Evolutionary conservation across 2,113 vertebrate species (phyloP).

Genomic region (Alces alces): DNA sequence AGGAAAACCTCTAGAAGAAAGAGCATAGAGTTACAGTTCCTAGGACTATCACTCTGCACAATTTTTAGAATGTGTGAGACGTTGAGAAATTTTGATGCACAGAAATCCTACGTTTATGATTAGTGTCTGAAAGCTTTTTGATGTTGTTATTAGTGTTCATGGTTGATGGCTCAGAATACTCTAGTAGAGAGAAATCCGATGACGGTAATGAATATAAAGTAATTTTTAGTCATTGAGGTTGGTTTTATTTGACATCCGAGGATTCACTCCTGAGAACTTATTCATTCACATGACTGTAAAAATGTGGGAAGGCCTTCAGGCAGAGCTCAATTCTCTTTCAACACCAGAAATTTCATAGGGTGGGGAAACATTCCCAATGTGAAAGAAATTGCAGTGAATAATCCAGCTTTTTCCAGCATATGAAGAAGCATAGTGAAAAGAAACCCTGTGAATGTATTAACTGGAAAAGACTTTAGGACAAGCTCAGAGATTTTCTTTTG

Average conservation of each 20-base stretch:
- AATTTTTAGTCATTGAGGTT: neutral
- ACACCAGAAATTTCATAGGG: neutral
- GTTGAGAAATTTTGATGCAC: neutral
- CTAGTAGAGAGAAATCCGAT: neutral
- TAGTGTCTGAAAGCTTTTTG: neutral
- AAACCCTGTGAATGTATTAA: neutral
- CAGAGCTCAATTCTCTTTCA: neutral
- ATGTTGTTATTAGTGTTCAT: neutral
- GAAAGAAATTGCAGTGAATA: neutral
- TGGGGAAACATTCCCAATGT: neutral
- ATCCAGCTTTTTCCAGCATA: neutral
- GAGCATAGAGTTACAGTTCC: neutral
- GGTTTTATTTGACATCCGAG: neutral
- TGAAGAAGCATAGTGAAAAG: neutral
- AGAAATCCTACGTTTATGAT: neutral
- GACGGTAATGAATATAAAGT: neutral
- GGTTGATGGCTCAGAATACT: neutral
- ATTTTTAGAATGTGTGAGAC: conserved; percentile 1
- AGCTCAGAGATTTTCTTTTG: neutral
- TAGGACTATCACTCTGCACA: neutral
- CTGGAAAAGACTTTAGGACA: neutral
- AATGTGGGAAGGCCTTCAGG: neutral
- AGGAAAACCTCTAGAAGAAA: neutral
- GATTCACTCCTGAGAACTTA: neutral
- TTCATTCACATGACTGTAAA: neutral